phyloP scores from a whole-genome alignment of 2,113 vertebrate species.

The Odobenus rosmarus region DNA sequence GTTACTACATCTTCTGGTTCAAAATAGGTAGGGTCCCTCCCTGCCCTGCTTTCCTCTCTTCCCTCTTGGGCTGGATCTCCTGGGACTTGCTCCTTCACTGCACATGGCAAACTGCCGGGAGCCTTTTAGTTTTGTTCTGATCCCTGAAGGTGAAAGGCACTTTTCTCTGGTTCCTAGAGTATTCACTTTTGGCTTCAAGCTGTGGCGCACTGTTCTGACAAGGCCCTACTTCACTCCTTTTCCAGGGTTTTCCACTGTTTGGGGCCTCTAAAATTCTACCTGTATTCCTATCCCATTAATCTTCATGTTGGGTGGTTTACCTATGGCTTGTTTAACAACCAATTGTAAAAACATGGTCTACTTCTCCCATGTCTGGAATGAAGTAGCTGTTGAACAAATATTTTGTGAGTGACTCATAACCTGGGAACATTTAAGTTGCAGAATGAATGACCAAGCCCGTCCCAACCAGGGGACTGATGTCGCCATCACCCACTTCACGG shows the following conservation, averaged over 20 bases:
- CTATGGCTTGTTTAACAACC: not conserved
- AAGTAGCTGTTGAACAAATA: not conserved
- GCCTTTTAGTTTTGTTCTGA: not conserved
- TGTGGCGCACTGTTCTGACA: not conserved
- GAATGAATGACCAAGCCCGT: not conserved
- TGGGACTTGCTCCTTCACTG: not conserved
- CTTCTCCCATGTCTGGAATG: constrained; percentile 1
- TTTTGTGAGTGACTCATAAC: constrained; percentile 52
- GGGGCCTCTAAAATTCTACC: not conserved
- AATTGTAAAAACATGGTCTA: not conserved
- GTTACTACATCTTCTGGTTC: not conserved
- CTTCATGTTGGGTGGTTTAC: not conserved
- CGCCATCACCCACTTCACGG: not conserved
- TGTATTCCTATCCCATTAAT: not conserved
- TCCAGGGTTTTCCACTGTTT: not conserved
- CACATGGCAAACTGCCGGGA: not conserved
- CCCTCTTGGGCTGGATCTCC: not conserved
- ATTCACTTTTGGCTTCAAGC: not conserved
- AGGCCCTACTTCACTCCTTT: not conserved
- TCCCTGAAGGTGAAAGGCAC: not conserved
- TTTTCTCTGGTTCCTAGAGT: not conserved
- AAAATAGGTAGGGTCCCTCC: not conserved
- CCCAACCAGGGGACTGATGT: constrained; percentile 22
- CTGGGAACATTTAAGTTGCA: not conserved
- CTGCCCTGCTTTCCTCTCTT: not conserved